A percentile compares a stretch with the other conserved stretches of the same genome.
These are phyloP conservation scores for Sicus ferrugineus DNA, from an alignment of 2,888 invertebrate genomes.

Conservation along the genomic window DNA sequence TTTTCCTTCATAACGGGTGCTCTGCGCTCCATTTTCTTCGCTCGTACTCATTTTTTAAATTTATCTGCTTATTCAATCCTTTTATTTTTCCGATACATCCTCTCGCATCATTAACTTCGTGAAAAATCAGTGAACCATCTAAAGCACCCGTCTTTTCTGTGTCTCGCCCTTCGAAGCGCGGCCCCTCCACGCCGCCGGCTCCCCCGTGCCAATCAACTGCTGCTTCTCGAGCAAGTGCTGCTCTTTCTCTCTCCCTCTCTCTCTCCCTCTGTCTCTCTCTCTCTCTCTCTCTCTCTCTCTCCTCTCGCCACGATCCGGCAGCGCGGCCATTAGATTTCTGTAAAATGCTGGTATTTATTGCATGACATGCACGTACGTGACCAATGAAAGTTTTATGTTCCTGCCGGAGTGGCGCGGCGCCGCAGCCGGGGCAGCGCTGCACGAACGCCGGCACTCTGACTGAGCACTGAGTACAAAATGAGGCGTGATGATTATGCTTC, in stretches of 20 bases:
- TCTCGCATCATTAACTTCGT: conserved; percentile 39
- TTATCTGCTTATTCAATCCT: not conserved
- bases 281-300: no score
- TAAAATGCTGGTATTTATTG: conserved; percentile 58
- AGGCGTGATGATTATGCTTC: conserved; percentile 30
- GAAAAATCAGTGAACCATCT: conserved; percentile 32
- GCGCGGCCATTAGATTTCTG: conserved; percentile 55
- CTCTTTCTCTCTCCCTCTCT: no score
- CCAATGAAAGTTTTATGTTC: conserved; percentile 47
- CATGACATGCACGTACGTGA: conserved; percentile 48
- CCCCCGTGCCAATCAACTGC: not conserved
- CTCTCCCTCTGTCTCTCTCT: no score
- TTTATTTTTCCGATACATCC: conserved; percentile 30
- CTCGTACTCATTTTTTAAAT: not conserved
- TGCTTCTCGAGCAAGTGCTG: no score
- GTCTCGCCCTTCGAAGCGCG: not conserved
- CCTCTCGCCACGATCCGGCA: conserved; percentile 33
- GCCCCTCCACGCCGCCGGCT: not conserved
- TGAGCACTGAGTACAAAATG: conserved; percentile 25
- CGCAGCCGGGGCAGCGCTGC: not conserved
- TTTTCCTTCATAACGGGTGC: not conserved
- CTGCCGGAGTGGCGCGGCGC: not conserved
- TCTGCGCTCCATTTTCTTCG: not conserved
- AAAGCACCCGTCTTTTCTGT: conserved; percentile 8
- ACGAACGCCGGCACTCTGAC: conserved; percentile 8